Percentiles rank a stretch among this genome's conserved stretches.
These are phyloP conservation scores for Cenopis cana DNA, from an alignment of 2,888 invertebrate genomes.

Conservation along the genomic window DNA sequence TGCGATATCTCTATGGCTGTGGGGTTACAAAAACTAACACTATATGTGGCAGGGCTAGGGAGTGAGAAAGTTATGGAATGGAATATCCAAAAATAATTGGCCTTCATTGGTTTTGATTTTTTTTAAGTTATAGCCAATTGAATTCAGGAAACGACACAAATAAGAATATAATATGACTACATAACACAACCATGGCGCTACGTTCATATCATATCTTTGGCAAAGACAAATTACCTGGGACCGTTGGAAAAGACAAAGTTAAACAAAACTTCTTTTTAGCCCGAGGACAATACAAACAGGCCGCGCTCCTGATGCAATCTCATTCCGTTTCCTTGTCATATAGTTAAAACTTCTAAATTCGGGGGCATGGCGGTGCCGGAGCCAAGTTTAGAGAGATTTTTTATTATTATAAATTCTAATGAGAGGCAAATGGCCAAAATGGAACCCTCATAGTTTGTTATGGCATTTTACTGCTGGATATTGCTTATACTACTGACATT, in stretches of 20 bases:
- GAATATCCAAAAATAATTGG: background rate
- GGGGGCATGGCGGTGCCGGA: background rate
- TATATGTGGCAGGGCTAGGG: background rate
- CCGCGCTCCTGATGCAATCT: constrained; percentile 42
- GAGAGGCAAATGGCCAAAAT: background rate
- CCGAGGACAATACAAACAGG: constrained; percentile 38
- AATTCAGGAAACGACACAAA: too few species aligned
- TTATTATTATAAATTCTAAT: too few species aligned
- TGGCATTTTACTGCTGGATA: too few species aligned
- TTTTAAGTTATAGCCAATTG: too few species aligned
- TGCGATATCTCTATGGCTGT: constrained; percentile 12
- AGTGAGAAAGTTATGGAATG: background rate
- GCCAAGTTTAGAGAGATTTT: background rate
- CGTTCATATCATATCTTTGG: background rate
- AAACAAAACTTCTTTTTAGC: constrained; percentile 46
- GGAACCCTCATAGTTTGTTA: background rate
- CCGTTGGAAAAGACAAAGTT: constrained; percentile 42
- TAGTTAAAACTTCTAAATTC: constrained; percentile 36
- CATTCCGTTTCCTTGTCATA: constrained; percentile 41
- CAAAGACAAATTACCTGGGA: constrained; percentile 25
- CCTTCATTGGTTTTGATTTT: background rate
- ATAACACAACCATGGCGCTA: background rate
- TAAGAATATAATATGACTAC: too few species aligned
- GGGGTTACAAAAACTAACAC: constrained; percentile 5
- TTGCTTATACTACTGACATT: too few species aligned